These are phyloP conservation scores for Arion vulgaris DNA, from an alignment of 1,140 invertebrate genomes.

Conservation along the genomic window DNA sequence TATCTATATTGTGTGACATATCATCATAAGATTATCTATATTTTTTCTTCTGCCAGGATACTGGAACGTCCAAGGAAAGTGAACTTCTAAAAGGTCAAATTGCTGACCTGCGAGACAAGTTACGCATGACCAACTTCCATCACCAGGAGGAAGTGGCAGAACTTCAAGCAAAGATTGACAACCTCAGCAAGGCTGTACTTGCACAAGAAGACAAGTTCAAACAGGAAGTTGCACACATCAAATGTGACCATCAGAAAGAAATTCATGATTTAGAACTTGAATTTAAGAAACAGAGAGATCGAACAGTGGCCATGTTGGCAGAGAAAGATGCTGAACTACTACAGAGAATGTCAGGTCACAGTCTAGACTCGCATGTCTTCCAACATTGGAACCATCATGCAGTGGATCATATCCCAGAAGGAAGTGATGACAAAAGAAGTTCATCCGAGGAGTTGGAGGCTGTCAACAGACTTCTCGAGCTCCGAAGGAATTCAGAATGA, in stretches of 20 bases:
- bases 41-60: slow-evolving; percentile 61
- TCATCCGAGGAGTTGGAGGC: slow-evolving; percentile 59
- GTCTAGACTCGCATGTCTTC: slow-evolving; percentile 34
- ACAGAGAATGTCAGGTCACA: slow-evolving; percentile 66
- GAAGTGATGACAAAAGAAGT: slow-evolving; percentile 21
- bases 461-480: slow-evolving; percentile 58
- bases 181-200: slow-evolving; percentile 59
- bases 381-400: slow-evolving; percentile 1
- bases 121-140: slow-evolving; percentile 53
- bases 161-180: slow-evolving; percentile 57
- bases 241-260: slow-evolving; percentile 77
- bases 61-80: slow-evolving; percentile 61
- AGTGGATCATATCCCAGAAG: neutral
- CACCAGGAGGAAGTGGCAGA: slow-evolving; percentile 76
- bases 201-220: slow-evolving; percentile 74
- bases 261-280: slow-evolving; percentile 81
- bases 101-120: slow-evolving; percentile 65
- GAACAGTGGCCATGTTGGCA: slow-evolving; percentile 82
- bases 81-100: slow-evolving; percentile 69
- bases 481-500: slow-evolving; percentile 62
- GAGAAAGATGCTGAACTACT: slow-evolving; percentile 89
- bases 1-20: too few relatives aligned
- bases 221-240: slow-evolving; percentile 72
- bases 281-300: slow-evolving; percentile 83
- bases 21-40: too few relatives aligned